phyloP scores from a whole-genome alignment of 2,113 vertebrate genomes.

The Larimichthys crocea region DNA sequence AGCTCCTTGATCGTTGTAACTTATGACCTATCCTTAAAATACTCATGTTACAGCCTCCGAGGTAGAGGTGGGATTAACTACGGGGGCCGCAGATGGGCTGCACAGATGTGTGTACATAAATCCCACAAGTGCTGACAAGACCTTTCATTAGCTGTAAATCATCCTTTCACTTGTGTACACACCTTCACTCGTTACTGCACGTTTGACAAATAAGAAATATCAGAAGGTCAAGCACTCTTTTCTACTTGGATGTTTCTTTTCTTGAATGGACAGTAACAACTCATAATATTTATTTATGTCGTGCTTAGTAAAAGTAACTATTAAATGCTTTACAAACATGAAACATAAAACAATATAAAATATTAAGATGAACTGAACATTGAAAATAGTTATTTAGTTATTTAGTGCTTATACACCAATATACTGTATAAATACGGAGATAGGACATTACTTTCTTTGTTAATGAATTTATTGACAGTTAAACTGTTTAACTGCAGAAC shows the following conservation, averaged over 20 bases:
- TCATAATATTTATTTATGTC: too few species aligned
- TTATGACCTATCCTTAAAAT: conserved; percentile 70
- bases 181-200: conserved; percentile 29
- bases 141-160: conserved; percentile 79
- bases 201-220: conserved; percentile 5
- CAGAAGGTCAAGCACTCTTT: neutral
- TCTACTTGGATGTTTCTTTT: neutral
- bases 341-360: neutral
- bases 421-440: neutral
- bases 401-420: neutral
- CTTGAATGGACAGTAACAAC: neutral
- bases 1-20: conserved; percentile 34
- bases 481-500: neutral
- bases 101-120: conserved; percentile 77
- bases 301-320: too few species aligned
- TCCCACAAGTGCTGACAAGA: conserved; percentile 76
- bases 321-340: neutral
- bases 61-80: conserved; percentile 52
- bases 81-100: conserved; percentile 46
- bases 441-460: neutral
- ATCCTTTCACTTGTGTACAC: conserved; percentile 53
- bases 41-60: conserved; percentile 57
- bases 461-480: neutral
- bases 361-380: neutral
- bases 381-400: too few species aligned